These are phyloP conservation scores for Eretmodus cyanostictus DNA, from an alignment of 2,113 vertebrate genomes.

Conservation along the genomic window DNA sequence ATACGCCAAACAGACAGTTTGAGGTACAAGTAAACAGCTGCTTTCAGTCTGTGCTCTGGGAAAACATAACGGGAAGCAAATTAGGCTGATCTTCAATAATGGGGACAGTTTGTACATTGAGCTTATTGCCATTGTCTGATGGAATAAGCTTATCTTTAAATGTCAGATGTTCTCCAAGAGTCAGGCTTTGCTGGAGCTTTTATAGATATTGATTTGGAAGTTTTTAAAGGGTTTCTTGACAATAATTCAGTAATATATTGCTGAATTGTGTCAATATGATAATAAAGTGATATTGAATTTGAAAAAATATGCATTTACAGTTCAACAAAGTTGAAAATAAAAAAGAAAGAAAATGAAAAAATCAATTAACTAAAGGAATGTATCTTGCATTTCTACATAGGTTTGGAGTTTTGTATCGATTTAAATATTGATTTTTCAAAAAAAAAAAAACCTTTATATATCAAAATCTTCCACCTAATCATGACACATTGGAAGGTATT, in stretches of 20 bases:
- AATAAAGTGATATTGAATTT: neutral
- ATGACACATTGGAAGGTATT: neutral
- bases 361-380: neutral
- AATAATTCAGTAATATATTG: neutral
- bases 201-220: neutral
- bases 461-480: fast-evolving
- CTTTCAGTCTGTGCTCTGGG: neutral
- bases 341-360: neutral
- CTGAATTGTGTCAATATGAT: neutral
- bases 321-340: neutral
- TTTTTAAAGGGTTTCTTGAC: neutral
- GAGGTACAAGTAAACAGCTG: slow-evolving; percentile 30
- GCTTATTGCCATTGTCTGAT: neutral
- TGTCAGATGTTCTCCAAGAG: neutral
- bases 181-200: neutral
- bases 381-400: neutral
- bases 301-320: neutral
- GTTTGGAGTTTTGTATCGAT: neutral
- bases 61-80: neutral
- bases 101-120: neutral
- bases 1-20: slow-evolving; percentile 13
- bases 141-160: neutral
- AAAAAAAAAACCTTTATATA: neutral
- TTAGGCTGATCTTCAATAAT: neutral
- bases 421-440: neutral